phyloP scores from a whole-genome alignment of 2,797 vertebrate species.

The Onychomys arenicola region DNA sequence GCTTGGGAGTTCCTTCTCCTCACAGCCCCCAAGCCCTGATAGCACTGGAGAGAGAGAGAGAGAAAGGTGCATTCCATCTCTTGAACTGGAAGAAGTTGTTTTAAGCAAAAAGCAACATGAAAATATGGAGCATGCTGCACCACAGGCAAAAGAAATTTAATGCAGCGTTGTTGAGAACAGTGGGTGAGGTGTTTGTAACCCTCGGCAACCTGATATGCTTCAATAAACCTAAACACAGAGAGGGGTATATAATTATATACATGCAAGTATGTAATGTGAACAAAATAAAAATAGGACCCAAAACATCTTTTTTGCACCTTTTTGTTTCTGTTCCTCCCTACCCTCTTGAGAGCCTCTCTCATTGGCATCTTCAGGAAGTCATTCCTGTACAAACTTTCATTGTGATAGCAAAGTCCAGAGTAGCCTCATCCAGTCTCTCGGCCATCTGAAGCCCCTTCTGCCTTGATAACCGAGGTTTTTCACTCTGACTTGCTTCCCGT shows the following conservation, averaged over 20 bases:
- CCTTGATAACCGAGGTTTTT: neutral
- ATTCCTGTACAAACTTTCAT: neutral
- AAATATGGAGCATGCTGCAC: neutral
- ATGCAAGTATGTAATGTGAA: neutral
- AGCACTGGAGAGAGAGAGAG: neutral
- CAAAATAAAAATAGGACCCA: neutral
- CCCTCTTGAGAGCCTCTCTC: neutral
- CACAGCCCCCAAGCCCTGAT: neutral
- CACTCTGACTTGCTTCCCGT: neutral
- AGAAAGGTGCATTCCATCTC: neutral
- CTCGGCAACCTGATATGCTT: neutral
- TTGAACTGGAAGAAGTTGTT: neutral
- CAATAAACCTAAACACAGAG: neutral
- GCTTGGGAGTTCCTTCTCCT: neutral
- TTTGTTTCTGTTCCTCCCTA: neutral
- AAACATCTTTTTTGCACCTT: neutral
- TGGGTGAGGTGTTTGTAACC: neutral
- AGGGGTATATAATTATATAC: neutral
- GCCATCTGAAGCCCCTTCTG: neutral
- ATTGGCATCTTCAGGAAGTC: neutral
- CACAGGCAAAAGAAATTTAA: neutral
- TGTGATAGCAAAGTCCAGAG: neutral
- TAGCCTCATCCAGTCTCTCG: neutral
- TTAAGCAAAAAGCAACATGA: neutral
- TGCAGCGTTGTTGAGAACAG: neutral